These are phyloP conservation scores for Hylomyscus alleni DNA, from an alignment of 2,797 vertebrate species.

Conservation along the genomic window DNA sequence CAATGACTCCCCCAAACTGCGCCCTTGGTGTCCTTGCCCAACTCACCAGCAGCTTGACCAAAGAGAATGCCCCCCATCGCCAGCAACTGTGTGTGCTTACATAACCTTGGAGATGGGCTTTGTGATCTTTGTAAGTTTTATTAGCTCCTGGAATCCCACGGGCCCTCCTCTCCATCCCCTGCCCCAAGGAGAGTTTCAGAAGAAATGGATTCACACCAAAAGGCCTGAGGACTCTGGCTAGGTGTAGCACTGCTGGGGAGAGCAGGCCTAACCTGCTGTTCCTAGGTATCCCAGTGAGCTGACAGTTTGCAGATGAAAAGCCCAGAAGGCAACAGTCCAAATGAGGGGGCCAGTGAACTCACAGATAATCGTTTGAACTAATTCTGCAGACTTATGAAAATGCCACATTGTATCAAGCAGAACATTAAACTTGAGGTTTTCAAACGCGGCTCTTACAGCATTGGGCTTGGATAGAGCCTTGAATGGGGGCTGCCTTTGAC, in stretches of 20 bases:
- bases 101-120: neutral
- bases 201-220: neutral
- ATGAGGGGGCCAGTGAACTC: accelerated
- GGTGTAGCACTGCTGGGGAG: neutral
- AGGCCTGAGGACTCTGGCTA: neutral
- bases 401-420: neutral
- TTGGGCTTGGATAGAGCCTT: neutral
- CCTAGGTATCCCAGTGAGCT: neutral
- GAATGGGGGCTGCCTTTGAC: neutral
- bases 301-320: neutral
- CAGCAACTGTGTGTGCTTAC: neutral
- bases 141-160: no score
- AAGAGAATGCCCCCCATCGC: neutral
- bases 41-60: neutral
- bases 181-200: neutral
- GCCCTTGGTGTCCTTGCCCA: neutral
- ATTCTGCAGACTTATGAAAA: neutral
- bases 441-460: neutral
- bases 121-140: neutral
- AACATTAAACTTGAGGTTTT: neutral
- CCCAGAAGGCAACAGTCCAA: neutral
- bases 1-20: neutral
- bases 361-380: no score
- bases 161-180: neutral
- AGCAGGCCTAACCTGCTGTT: neutral